A percentile compares a stretch with the other conserved stretches of the same genome.
phyloP scores from a whole-genome alignment of 1,140 invertebrate genomes.

The Euwallacea similis region DNA sequence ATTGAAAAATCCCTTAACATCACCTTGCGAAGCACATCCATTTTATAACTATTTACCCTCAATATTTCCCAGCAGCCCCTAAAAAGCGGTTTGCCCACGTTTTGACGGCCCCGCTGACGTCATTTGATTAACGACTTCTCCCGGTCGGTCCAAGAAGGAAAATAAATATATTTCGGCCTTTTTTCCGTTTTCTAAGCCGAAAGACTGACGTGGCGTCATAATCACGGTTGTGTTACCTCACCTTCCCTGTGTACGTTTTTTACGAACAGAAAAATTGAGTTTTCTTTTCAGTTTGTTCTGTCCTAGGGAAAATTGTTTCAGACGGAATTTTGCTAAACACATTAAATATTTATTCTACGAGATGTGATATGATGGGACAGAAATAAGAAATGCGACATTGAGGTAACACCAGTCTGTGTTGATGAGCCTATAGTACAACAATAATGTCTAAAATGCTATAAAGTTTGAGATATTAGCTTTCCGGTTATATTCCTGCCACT shows the following conservation, averaged over 20 bases:
- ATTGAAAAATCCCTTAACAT: not conserved
- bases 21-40: not conserved
- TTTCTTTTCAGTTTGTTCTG: no score
- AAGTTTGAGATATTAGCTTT: no score
- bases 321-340: no score
- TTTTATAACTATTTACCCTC: constrained; percentile 15
- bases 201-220: constrained; percentile 20
- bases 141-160: constrained; percentile 14
- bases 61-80: constrained; percentile 6
- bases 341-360: no score
- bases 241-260: constrained; percentile 5
- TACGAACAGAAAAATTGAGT: not conserved
- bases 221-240: constrained; percentile 1
- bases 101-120: constrained; percentile 13
- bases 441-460: no score
- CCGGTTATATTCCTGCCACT: no score
- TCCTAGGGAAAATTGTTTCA: no score
- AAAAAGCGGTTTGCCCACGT: constrained; percentile 10
- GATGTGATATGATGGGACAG: no score
- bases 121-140: constrained; percentile 11
- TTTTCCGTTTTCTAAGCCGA: constrained; percentile 13
- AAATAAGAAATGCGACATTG: no score
- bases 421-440: no score
- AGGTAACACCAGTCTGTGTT: no score
- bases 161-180: constrained; percentile 11